Evolutionary conservation across 2,888 invertebrate species (phyloP).

Genomic region (Plemyria rubiginata): DNA sequence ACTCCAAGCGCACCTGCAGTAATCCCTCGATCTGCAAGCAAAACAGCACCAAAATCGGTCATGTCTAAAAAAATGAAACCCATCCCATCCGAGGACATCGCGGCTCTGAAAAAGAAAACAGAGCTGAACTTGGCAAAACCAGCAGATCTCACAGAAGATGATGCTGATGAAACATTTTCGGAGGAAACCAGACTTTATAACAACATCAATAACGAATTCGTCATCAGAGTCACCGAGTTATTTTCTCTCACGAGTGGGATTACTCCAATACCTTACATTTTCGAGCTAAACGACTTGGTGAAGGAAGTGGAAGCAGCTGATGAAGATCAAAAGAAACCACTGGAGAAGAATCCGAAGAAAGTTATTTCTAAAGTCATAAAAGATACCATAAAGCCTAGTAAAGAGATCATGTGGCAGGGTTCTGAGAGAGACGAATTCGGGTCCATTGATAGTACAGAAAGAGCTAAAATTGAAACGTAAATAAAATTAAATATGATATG

Average conservation of each 20-base stretch:
- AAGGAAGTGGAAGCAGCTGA: slow-evolving; percentile 51
- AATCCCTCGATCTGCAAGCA: slow-evolving; percentile 47
- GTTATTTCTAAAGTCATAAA: slow-evolving; percentile 49
- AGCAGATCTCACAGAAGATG: slow-evolving; percentile 19
- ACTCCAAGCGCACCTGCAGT: slow-evolving; percentile 19
- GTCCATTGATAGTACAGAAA: slow-evolving; percentile 49
- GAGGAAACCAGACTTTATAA: slow-evolving; percentile 52
- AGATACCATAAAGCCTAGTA: slow-evolving; percentile 55
- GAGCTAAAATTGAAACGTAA: slow-evolving; percentile 55
- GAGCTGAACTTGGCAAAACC: slow-evolving; percentile 28
- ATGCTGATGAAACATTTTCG: slow-evolving; percentile 20
- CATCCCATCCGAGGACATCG: slow-evolving; percentile 46
- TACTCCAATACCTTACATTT: slow-evolving; percentile 55
- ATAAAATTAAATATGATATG: slow-evolving; percentile 21
- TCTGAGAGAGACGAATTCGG: slow-evolving; percentile 49
- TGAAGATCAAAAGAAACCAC: slow-evolving; percentile 56
- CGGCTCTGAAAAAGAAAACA: slow-evolving; percentile 44
- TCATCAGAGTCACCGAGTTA: slow-evolving; percentile 50
- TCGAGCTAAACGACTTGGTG: slow-evolving; percentile 62
- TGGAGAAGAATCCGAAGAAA: slow-evolving; percentile 56
- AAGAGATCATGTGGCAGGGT: slow-evolving; percentile 52
- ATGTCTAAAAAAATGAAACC: slow-evolving; percentile 19
- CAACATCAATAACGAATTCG: slow-evolving; percentile 53
- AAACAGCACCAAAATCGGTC: slow-evolving; percentile 45
- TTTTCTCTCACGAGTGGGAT: slow-evolving; percentile 38